phyloP scores from a whole-genome alignment of 2,113 vertebrate species.

The Gobio gobio region DNA sequence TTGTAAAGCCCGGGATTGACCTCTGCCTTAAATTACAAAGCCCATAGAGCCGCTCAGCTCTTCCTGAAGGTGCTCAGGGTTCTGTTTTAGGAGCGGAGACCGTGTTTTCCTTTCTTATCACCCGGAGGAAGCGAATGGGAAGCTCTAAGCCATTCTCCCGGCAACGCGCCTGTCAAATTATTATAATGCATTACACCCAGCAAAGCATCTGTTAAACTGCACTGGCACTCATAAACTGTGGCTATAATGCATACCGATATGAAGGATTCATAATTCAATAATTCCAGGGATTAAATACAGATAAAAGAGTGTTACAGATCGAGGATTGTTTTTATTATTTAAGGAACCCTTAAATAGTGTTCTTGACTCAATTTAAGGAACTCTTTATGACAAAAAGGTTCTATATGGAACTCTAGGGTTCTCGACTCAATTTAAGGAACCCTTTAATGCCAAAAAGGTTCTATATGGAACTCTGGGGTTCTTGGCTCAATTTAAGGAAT shows the following conservation, averaged over 20 bases:
- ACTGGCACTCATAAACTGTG: neutral
- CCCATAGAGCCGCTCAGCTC: conserved; percentile 43
- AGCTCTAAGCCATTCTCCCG: conserved; percentile 68
- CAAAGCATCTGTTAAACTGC: neutral
- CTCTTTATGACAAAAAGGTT: too few species aligned
- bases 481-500: too few species aligned
- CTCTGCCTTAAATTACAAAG: conserved; percentile 60
- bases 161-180: conserved; percentile 74
- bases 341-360: too few species aligned
- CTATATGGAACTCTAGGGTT: too few species aligned
- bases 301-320: neutral
- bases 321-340: too few species aligned
- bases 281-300: neutral
- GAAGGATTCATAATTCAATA: conserved; percentile 11
- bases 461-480: too few species aligned
- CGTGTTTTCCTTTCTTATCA: conserved; percentile 77
- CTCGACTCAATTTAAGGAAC: too few species aligned
- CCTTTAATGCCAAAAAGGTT: too few species aligned
- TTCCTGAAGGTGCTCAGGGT: conserved; percentile 59
- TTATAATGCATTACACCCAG: conserved; percentile 71
- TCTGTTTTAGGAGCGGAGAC: conserved; percentile 46
- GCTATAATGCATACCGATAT: neutral
- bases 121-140: conserved; percentile 77
- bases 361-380: too few species aligned
- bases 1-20: conserved; percentile 60